Base-by-base conservation (phyloP, 2,113 vertebrate genomes). In the Pygoscelis adeliae region DNA sequence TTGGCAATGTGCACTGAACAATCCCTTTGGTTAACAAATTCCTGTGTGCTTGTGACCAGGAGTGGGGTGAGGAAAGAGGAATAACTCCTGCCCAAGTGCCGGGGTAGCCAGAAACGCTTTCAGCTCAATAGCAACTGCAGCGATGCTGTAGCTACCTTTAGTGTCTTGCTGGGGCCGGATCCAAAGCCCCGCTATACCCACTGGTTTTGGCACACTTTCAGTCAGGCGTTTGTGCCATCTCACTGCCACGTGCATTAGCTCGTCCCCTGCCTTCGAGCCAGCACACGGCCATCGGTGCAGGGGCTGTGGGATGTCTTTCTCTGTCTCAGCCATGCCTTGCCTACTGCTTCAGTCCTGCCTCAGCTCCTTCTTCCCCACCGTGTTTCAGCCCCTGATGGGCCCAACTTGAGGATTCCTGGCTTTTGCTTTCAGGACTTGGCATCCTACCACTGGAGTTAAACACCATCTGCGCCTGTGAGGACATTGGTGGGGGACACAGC, bases 361-460 rank as follows among this genome's bases (percentile, higher is more conserved):
- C 7, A 5, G 32, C 67, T 73, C 59, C 50, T 73, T 44, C 42
- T 44, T 63, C 12, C 14, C 19, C 7, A 19, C 23, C 0, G 0
- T 58, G 15, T 82, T 87, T 74, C 61, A 80, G 38, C 8, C 27
- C 25, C 36, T 44, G 26, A 72, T 30, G 59, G 18, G 27, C 40
- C 32, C 38, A 58, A 0, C 21, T 61, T 38, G 38, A 47, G 52
- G 29, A 0, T 2, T 44, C 20, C 32, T 86, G 6, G 47, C 13
- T 47, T 71, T 65, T 19, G 9, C 32, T 72, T 79, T 80, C 58
- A 63, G 62, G 26, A 59, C 15, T 30, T 92, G 85, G 56, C 59
- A 50, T 76, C 17, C 16, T 49, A 18, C 10, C 0, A 2, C 38
- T 59, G 49, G 11, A 32, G 8, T 67, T 63, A 71, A 85, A 55